Evolutionary conservation across 2,113 vertebrate species (phyloP).

Genomic region (Charadrius vociferus): DNA sequence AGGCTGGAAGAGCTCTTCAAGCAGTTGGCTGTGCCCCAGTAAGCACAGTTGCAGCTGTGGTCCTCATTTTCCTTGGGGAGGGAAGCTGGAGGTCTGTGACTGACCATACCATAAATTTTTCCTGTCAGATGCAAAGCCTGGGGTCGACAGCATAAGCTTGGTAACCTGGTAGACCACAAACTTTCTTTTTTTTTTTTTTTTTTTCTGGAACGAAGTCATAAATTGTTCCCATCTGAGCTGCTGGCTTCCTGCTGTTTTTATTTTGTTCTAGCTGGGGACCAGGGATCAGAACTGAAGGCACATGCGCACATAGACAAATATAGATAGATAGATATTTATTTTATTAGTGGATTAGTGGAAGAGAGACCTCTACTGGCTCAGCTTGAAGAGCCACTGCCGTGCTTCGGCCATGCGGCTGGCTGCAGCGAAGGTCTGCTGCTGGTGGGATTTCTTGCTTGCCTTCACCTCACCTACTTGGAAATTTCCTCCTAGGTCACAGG

Average conservation of each 20-base stretch:
- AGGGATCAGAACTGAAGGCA: not conserved
- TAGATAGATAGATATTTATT: not conserved
- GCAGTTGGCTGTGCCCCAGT: not conserved
- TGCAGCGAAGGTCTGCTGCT: rapidly evolving
- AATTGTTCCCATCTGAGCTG: not conserved
- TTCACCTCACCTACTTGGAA: not conserved
- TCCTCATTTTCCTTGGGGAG: not conserved
- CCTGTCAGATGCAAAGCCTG: not conserved
- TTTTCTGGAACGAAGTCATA: not conserved
- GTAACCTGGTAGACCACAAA: not conserved
- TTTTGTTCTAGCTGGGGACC: not conserved
- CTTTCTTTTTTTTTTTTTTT: not conserved
- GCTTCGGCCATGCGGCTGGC: rapidly evolving
- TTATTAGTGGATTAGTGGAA: conserved; percentile 49
- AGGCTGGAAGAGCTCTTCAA: not conserved
- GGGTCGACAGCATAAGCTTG: not conserved
- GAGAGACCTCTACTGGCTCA: conserved; percentile 77
- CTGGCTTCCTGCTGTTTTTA: not conserved
- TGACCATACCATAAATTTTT: not conserved
- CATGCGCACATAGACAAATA: rapidly evolving
- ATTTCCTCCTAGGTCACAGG: not conserved
- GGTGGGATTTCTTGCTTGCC: not conserved
- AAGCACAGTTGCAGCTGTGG: not conserved
- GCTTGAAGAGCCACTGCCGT: not conserved
- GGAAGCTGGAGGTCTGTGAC: not conserved